Base-by-base conservation (phyloP, 2,888 invertebrate species). In the Alsophila aescularia region DNA sequence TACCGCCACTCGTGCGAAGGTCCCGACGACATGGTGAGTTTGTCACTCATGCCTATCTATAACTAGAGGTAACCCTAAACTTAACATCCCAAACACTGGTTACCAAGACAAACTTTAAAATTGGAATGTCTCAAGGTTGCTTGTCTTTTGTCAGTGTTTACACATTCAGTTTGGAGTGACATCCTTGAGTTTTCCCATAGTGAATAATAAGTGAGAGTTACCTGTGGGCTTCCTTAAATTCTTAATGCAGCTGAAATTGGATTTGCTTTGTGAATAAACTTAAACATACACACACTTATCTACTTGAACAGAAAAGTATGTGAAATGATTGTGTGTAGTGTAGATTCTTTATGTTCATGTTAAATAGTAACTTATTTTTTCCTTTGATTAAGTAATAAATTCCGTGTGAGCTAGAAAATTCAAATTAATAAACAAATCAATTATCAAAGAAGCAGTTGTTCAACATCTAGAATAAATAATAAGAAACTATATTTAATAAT, bases 1-100 rank as follows among this genome's bases (percentile, higher is more conserved):
- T 99, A 98, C 90, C 95, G 97, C 90, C 99, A 99, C 93, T 97
- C 97, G 64, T 98, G 98, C 92, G 99, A 99, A 93, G 99, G 99
- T 69, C 98, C 98, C 66, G 99, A 99, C 89, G 98, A 99, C 87
- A 99, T 99, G 98, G 98, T 98, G 89, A 94, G 93, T 67, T 52
- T 58, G 39, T 54, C 39, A 37, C 21, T 37, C 18, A 18, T 24
- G 7, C 24, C 37, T 43, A 40, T 18, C 42, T 32, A 5, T 45
- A 14, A 27, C 55, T 34, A 35, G n/a, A 9, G 4, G 0, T 29
- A n/a, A 29, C 24, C 14, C n/a, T 45, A 6, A 2, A 35, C 8
- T 36, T 18, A 27, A 21, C 18, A 39, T n/a, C 45, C 44, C 44
- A 50, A 55, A 50, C 41, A 51, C 45, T 45, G 47, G 56, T 36